These are phyloP conservation scores for Calypte anna DNA, from an alignment of 2,113 vertebrate species.

Conservation along the genomic window DNA sequence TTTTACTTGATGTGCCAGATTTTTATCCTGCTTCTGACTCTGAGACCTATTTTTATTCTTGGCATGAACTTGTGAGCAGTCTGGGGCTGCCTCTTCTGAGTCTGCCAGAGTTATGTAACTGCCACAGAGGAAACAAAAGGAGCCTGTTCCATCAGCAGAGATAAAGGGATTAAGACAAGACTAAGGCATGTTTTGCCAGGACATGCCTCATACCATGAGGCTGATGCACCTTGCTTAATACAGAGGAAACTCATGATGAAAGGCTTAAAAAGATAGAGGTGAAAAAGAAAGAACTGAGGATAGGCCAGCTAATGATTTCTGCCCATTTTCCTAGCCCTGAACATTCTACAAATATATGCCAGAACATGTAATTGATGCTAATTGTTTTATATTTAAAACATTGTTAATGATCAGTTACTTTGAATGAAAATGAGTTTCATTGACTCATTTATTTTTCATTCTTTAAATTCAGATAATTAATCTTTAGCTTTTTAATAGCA, in stretches of 20 bases:
- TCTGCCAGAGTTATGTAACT: neutral
- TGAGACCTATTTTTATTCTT: neutral
- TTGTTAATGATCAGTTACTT: neutral
- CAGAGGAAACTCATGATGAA: neutral
- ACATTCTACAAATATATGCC: neutral
- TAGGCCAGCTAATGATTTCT: neutral
- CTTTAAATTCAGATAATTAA: neutral
- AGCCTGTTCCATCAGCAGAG: neutral
- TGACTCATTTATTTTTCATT: neutral
- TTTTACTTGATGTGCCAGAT: neutral
- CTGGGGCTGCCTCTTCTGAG: neutral
- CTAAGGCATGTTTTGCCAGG: neutral
- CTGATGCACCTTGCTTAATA: neutral
- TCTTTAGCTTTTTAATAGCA: neutral
- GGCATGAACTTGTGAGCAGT: neutral
- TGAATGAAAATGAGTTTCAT: neutral
- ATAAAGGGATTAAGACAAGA: neutral
- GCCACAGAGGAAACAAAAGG: neutral
- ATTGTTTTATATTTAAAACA: neutral
- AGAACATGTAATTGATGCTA: neutral
- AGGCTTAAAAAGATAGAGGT: neutral
- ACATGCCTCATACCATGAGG: rapidly evolving
- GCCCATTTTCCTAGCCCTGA: neutral
- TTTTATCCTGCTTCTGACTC: neutral
- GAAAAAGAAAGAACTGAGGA: neutral